Conservation (phyloP, 2,888 invertebrate genomes). For the Trilocha varians region DNA sequence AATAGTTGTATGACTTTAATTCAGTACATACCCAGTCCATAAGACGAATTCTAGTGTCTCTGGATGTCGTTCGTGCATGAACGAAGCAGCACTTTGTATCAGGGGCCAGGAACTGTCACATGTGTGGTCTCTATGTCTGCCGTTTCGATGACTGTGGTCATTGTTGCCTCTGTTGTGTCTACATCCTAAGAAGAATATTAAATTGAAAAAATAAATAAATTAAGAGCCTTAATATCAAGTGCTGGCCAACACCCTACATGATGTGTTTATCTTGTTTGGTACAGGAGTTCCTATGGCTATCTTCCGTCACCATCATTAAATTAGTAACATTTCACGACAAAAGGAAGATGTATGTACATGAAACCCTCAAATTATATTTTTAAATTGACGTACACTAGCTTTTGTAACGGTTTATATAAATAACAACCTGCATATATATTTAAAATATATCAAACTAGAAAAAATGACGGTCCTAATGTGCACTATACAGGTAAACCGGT, state of each 20-base stretch:
- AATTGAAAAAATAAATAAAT: background rate
- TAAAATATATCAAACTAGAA: background rate
- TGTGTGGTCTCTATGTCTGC: slow-evolving; percentile 73
- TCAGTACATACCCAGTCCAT: slow-evolving; percentile 87
- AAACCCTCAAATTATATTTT: too few species aligned
- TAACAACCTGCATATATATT: slow-evolving; percentile 1
- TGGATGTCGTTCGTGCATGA: slow-evolving; percentile 87
- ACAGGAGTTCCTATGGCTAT: too few species aligned
- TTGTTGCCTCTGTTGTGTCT: slow-evolving; percentile 60
- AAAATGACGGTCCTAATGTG: too few species aligned
- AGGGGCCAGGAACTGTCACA: slow-evolving; percentile 94
- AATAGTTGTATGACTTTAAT: background rate
- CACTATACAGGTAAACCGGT: too few species aligned
- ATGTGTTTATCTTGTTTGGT: too few species aligned
- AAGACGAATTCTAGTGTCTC: slow-evolving; percentile 93
- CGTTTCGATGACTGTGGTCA: slow-evolving; percentile 67
- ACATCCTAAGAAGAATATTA: slow-evolving; percentile 35
- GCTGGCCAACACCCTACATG: too few species aligned
- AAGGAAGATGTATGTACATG: background rate
- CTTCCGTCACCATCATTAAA: slow-evolving; percentile 5
- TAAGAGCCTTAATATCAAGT: too few species aligned
- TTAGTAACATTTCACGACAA: background rate
- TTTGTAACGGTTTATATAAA: too few species aligned
- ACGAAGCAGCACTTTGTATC: slow-evolving; percentile 88
- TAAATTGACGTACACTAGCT: too few species aligned